These are phyloP conservation scores for Platerodrilus igneus DNA, from an alignment of 2,888 invertebrate species.

Conservation along the genomic window DNA sequence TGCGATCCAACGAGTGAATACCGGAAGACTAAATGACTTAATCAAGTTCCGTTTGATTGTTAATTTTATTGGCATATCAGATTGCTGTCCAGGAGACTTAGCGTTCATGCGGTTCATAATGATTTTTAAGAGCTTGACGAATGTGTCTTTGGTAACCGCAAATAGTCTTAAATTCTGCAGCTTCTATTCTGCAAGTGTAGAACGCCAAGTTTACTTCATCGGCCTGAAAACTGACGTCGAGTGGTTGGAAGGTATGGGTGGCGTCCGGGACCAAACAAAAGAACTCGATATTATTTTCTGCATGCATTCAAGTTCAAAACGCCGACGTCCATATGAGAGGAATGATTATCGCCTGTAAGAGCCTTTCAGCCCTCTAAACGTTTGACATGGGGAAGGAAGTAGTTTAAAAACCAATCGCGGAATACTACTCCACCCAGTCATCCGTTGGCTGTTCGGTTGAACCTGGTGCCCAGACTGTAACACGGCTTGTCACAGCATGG, in stretches of 20 bases:
- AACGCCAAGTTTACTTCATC: constrained; percentile 11
- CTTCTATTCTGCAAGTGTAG: no score
- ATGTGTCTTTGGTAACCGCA: constrained; percentile 9
- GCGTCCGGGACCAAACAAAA: constrained; percentile 8
- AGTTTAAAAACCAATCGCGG: constrained; percentile 12
- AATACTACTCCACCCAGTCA: constrained; percentile 16
- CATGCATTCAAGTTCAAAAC: constrained; percentile 9
- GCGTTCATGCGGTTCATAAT: constrained; percentile 9
- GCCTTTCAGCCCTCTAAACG: constrained; percentile 15
- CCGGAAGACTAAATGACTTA: constrained; percentile 9
- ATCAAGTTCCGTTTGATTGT: constrained; percentile 13
- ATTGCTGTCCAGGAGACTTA: background rate
- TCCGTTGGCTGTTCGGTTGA: constrained; percentile 10
- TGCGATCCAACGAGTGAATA: constrained; percentile 6
- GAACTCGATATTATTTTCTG: constrained; percentile 14
- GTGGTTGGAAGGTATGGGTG: constrained; percentile 11
- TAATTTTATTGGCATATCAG: constrained; percentile 2
- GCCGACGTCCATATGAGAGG: constrained; percentile 13
- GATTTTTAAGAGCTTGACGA: constrained; percentile 7
- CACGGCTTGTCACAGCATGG: constrained; percentile 16
- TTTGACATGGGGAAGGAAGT: constrained; percentile 16
- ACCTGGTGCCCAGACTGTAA: constrained; percentile 7
- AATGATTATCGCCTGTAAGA: constrained; percentile 15
- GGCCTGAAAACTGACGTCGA: constrained; percentile 13
- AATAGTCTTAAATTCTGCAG: no score